These are phyloP conservation scores for Nerophis ophidion DNA, from an alignment of 2,113 vertebrate genomes.

Conservation along the genomic window DNA sequence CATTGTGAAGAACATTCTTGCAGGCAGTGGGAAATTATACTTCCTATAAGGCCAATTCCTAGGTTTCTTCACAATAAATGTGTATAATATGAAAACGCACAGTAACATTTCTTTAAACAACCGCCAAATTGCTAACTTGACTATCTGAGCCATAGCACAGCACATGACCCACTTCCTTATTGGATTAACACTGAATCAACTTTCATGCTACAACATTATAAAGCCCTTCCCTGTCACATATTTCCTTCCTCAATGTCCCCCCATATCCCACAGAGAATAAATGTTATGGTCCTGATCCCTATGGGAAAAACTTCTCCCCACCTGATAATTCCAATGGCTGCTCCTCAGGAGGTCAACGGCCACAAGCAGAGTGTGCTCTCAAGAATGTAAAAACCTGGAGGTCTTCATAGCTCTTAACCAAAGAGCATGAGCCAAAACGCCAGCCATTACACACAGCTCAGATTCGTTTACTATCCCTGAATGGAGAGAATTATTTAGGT, in stretches of 20 bases:
- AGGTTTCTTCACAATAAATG: conserved; percentile 20
- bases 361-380: conserved; percentile 21
- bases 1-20: conserved; percentile 1
- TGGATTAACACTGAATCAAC: conserved; percentile 25
- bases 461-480: conserved; percentile 17
- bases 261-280: conserved; percentile 4
- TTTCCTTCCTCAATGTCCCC: conserved; percentile 25
- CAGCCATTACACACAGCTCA: conserved; percentile 30
- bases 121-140: conserved; percentile 43
- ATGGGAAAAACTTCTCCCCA: conserved; percentile 54
- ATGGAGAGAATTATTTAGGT: conserved; percentile 16
- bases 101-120: conserved; percentile 12
- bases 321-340: conserved; percentile 42
- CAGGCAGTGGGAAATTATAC: conserved; percentile 14
- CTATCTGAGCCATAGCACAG: conserved; percentile 31
- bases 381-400: conserved; percentile 28
- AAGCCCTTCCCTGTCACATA: conserved; percentile 27
- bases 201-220: conserved; percentile 45
- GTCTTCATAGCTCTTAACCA: conserved; percentile 49
- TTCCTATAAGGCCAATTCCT: conserved; percentile 32
- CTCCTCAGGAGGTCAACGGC: conserved; percentile 39
- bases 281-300: conserved; percentile 20
- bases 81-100: conserved; percentile 4
- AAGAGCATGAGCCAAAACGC: conserved; percentile 50
- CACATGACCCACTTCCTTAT: conserved; percentile 20